Evolutionary conservation across 2,888 invertebrate genomes (phyloP).

Genomic region (Rotaria socialis): DNA sequence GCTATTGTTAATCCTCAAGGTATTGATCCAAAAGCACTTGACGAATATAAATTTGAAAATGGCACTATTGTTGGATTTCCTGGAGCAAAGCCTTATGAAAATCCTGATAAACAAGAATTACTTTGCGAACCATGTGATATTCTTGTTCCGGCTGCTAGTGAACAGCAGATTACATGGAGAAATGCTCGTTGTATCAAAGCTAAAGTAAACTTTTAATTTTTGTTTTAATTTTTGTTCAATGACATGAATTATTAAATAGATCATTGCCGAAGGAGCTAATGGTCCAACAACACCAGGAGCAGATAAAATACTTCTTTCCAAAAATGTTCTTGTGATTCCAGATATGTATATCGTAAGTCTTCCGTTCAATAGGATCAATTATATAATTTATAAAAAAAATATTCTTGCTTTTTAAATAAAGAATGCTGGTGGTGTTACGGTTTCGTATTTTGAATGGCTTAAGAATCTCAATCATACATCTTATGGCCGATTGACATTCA

Average conservation of each 20-base stretch:
- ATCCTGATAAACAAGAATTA: constrained; percentile 65
- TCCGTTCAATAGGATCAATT: not conserved
- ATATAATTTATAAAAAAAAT: not conserved
- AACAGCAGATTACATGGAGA: constrained; percentile 83
- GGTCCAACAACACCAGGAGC: constrained; percentile 92
- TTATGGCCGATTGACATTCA: constrained; percentile 83
- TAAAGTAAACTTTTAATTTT: constrained; percentile 61
- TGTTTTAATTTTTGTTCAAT: not conserved
- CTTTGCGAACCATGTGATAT: constrained; percentile 90
- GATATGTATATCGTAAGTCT: constrained; percentile 57
- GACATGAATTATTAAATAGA: not conserved
- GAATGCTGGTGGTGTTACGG: constrained; percentile 84
- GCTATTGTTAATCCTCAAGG: constrained; percentile 74
- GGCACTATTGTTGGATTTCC: constrained; percentile 91
- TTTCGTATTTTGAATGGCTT: constrained; percentile 96
- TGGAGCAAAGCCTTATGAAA: constrained; percentile 76
- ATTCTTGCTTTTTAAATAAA: not conserved
- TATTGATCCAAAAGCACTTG: constrained; percentile 76
- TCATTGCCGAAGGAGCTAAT: constrained; percentile 71
- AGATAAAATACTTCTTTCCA: constrained; percentile 79
- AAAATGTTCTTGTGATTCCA: constrained; percentile 83
- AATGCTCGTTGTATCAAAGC: constrained; percentile 85
- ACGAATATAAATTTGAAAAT: constrained; percentile 64
- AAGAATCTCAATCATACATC: constrained; percentile 97
- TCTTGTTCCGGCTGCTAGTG: constrained; percentile 88